Evolutionary conservation across 1,140 invertebrate species (phyloP).

Genomic region (Drosophila erecta): DNA sequence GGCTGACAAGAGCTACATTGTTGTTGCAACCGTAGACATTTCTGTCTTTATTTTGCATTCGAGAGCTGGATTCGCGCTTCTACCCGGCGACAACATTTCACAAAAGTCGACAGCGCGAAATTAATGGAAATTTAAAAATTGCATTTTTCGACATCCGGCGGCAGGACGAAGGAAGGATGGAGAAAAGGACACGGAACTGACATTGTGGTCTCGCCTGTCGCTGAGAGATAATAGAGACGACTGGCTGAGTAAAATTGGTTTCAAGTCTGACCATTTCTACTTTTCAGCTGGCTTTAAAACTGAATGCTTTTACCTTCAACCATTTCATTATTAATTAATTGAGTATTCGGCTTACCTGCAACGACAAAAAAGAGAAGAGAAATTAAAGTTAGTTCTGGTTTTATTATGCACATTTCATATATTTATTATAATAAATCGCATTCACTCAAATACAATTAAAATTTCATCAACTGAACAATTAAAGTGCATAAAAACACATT

Average conservation of each 20-base stretch:
- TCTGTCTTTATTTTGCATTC: constrained; percentile 23
- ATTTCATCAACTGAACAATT: constrained; percentile 58
- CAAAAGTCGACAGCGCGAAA: constrained; percentile 74
- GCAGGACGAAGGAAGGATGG: neutral
- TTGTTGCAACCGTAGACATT: constrained; percentile 32
- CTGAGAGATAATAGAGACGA: constrained; percentile 57
- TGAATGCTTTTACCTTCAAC: neutral
- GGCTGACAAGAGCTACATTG: constrained; percentile 44
- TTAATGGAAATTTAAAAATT: constrained; percentile 79
- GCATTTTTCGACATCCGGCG: constrained; percentile 63
- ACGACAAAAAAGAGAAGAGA: constrained; percentile 17
- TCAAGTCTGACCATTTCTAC: neutral
- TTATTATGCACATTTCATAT: constrained; percentile 20
- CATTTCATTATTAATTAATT: constrained; percentile 13
- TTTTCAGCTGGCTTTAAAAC: neutral
- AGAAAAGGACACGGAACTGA: constrained; percentile 9
- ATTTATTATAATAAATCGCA: constrained; percentile 51
- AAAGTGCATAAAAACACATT: constrained; percentile 16
- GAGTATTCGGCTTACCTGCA: constrained; percentile 44
- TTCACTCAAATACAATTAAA: constrained; percentile 63
- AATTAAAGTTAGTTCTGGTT: constrained; percentile 16
- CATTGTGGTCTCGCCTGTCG: constrained; percentile 49
- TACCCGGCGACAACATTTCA: constrained; percentile 64
- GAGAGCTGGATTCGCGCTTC: constrained; percentile 42
- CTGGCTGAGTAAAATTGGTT: constrained; percentile 37